Evolutionary conservation across 2,888 invertebrate genomes (phyloP).

Genomic region (Lathronympha strigana): DNA sequence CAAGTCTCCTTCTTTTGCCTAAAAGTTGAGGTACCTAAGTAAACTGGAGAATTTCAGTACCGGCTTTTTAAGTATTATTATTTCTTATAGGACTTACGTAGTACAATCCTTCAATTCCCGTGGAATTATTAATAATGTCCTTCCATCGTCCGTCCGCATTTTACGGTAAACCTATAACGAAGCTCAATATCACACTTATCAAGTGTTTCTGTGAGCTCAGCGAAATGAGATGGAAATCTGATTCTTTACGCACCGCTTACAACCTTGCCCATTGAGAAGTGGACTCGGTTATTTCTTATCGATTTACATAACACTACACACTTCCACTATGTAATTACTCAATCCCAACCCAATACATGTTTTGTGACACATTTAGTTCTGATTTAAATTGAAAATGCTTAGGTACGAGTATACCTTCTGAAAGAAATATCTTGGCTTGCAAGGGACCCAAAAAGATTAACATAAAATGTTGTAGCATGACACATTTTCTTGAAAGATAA

Average conservation of each 20-base stretch:
- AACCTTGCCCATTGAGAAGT: constrained; percentile 51
- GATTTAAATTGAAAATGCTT: not conserved
- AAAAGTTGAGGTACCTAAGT: no score
- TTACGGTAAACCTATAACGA: not conserved
- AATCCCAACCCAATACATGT: constrained; percentile 19
- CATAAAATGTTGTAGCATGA: no score
- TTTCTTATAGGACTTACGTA: no score
- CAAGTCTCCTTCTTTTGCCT: no score
- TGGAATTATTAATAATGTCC: no score
- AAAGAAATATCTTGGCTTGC: not conserved
- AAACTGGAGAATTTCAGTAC: no score
- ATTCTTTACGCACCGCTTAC: constrained; percentile 62
- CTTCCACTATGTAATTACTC: constrained; percentile 12
- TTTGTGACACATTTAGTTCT: not conserved
- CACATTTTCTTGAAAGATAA: not conserved
- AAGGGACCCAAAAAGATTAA: no score
- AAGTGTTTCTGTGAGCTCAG: constrained; percentile 25
- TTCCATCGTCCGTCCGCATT: no score
- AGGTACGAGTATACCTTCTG: not conserved
- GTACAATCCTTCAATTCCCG: no score
- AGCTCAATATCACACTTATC: constrained; percentile 15
- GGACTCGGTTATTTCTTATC: constrained; percentile 27
- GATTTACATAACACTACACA: constrained; percentile 37
- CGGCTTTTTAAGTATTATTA: no score
- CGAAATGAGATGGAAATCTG: constrained; percentile 49